Conservation (phyloP, 2,797 vertebrate species). For the Erethizon dorsatum region DNA sequence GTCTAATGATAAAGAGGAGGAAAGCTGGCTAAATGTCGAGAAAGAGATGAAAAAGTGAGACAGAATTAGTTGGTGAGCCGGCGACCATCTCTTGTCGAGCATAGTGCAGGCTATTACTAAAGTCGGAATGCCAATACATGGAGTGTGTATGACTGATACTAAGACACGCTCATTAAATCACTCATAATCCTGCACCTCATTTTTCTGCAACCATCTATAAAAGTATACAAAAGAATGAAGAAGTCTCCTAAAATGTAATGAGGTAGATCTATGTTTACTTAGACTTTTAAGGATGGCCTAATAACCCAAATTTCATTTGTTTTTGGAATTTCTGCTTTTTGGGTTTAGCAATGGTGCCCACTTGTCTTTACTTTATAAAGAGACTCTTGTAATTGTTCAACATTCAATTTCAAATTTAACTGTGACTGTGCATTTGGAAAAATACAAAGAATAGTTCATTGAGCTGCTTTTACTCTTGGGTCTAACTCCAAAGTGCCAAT, state of each 20-base stretch:
- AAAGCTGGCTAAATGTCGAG: background rate
- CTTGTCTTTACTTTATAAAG: background rate
- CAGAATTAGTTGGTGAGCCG: rapidly evolving
- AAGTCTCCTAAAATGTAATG: background rate
- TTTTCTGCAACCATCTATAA: background rate
- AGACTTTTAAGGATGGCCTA: background rate
- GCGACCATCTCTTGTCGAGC: rapidly evolving
- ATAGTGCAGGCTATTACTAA: background rate
- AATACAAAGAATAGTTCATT: background rate
- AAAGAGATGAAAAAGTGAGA: too few species aligned
- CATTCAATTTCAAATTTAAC: background rate
- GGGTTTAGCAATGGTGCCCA: rapidly evolving
- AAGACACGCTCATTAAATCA: background rate
- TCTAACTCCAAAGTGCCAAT: background rate
- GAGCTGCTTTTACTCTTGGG: background rate
- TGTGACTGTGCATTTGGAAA: background rate
- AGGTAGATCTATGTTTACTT: rapidly evolving
- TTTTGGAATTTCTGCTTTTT: rapidly evolving
- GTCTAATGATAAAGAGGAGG: background rate
- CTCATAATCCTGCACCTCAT: too few species aligned
- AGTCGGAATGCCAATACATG: background rate
- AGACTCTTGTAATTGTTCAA: background rate
- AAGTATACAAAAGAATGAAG: background rate
- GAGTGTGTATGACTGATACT: background rate
- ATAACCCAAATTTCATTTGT: rapidly evolving